A percentile compares a stretch with the other conserved stretches of the same genome.
phyloP scores from a whole-genome alignment of 2,888 invertebrate genomes.

The Chloroclysta siterata region DNA sequence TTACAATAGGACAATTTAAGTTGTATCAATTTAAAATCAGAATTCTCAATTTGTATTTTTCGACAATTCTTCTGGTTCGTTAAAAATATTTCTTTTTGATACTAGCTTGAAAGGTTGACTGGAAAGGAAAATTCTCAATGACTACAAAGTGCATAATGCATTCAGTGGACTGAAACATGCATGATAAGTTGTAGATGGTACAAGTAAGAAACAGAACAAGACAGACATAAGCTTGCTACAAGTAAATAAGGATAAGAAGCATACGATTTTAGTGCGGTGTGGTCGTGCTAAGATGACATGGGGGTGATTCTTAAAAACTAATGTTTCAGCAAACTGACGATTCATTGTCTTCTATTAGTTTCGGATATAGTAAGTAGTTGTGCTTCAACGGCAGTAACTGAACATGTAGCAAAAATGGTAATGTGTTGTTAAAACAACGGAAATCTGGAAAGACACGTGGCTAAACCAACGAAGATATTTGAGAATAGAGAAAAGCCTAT shows the following conservation, averaged over 20 bases:
- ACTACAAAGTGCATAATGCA: slow-evolving; percentile 19
- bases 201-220: slow-evolving; percentile 48
- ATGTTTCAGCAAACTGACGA: background rate
- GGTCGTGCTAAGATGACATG: slow-evolving; percentile 31
- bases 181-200: slow-evolving; percentile 42
- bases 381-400: background rate
- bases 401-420: background rate
- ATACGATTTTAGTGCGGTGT: slow-evolving; percentile 33
- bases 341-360: background rate
- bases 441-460: background rate
- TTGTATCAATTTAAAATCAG: slow-evolving; percentile 3
- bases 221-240: slow-evolving; percentile 71
- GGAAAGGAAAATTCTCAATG: slow-evolving; percentile 27
- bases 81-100: background rate
- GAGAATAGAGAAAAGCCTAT: background rate
- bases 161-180: slow-evolving; percentile 31
- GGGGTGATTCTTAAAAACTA: slow-evolving; percentile 2
- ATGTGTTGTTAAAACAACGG: background rate
- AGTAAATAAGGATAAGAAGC: slow-evolving; percentile 40
- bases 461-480: background rate
- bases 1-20: slow-evolving; percentile 21
- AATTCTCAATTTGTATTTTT: background rate
- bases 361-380: background rate
- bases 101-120: slow-evolving; percentile 26
- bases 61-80: background rate